Evolutionary conservation across 2,888 invertebrate genomes (phyloP), one percentile per base, ranked within the genome.

Genomic region (Scrobipalpa costella): DNA sequence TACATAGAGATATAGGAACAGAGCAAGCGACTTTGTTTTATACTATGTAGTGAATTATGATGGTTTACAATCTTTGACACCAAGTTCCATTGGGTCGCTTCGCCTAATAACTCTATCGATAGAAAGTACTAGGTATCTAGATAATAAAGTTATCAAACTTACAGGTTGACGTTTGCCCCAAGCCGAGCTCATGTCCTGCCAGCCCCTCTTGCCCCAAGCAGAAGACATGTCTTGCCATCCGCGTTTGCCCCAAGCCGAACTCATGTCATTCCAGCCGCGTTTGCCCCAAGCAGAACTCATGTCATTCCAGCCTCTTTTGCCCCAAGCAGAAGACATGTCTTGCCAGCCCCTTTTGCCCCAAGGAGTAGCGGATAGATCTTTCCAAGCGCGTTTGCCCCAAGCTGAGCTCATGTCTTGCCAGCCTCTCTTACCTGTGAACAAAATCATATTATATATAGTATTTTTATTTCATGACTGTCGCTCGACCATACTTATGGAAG

Each of bases 361-460:
- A 5, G 92, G 89, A 1, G 91, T 81, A 33, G 69, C 80, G 73
- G 92, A 92, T 66, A 94, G 78, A 73, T 93, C 93, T 58, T 87
- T 87, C 94, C 93, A 94, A 17, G 88, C 93, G 0, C 94, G 85
- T 70, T 94, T 94, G 66, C 94, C 94, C 92, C 92, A 93, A 64
- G 89, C 89, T 0, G 84, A 79, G 72, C 88, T 88, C 64, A 93
- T 76, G 68, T 92, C 92, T 71, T 93, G 90, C 94, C 93, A 94
- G 27, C 89, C 93, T 33, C 94, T 83, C 75, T 94, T 94, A 55
- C 55, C 55, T 55, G 34, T 1, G 33, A 11, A 55, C 0, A 55
- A n/a, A 38, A 93, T 93, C 93, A 93, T 2, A 9, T 19, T 19
- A 19, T 2, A 21, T 17, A 27, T n/a, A n/a, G n/a, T n/a, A n/a